These are phyloP conservation scores for Lepidurus apus DNA, from an alignment of 1,140 invertebrate species.

Conservation along the genomic window DNA sequence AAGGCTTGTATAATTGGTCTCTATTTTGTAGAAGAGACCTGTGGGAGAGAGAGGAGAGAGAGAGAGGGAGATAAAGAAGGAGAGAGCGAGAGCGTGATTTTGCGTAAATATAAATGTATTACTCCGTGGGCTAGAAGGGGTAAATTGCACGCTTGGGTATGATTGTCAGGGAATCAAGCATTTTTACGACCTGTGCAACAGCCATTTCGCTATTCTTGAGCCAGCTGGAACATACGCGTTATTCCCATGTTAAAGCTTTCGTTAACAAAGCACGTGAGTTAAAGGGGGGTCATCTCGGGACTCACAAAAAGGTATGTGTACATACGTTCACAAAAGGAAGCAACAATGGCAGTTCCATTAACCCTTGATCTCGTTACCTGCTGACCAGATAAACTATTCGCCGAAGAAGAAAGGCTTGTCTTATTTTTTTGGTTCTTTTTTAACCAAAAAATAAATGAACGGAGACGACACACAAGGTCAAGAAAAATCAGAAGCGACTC, in stretches of 20 bases:
- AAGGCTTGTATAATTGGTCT: too few species aligned
- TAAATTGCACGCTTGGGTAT: background rate
- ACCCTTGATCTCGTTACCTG: conserved; percentile 7
- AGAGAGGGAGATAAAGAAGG: too few species aligned
- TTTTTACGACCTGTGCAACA: conserved; percentile 4
- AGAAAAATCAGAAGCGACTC: conserved; percentile 15
- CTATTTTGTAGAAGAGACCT: too few species aligned
- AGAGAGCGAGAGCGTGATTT: too few species aligned
- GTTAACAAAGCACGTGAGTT: background rate
- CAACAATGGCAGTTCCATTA: conserved; percentile 13
- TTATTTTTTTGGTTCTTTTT: background rate
- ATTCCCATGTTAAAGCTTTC: background rate
- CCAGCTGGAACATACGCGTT: conserved; percentile 9
- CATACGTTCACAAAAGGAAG: background rate
- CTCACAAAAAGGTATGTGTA: background rate
- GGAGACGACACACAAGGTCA: background rate
- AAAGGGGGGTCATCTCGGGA: background rate
- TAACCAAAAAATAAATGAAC: background rate
- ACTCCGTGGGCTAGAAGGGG: too few species aligned
- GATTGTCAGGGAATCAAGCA: background rate
- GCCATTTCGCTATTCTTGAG: background rate
- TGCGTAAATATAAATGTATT: too few species aligned
- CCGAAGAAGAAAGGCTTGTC: background rate
- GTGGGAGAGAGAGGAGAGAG: too few species aligned
- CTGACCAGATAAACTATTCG: background rate